A percentile compares a stretch with the other conserved stretches of the same genome.
These are phyloP conservation scores for Nomada lathburiana DNA, from an alignment of 2,888 invertebrate genomes.

Conservation along the genomic window DNA sequence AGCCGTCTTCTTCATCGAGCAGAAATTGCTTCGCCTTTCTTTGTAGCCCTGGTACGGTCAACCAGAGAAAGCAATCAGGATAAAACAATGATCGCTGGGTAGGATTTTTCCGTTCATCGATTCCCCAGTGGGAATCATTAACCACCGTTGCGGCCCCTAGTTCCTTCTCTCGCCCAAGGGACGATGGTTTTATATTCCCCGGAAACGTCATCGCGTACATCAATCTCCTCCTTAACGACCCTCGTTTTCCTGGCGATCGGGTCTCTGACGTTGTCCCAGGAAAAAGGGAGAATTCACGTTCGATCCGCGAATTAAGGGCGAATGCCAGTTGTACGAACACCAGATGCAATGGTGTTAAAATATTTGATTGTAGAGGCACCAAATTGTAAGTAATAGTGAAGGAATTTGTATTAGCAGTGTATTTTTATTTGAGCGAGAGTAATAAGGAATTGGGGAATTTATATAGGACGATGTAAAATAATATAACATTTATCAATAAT, in stretches of 20 bases:
- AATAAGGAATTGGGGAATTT: too few species aligned
- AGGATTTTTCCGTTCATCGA: conserved; percentile 45
- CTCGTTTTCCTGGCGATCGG: conserved; percentile 50
- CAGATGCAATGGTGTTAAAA: conserved; percentile 1
- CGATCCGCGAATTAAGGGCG: conserved; percentile 48
- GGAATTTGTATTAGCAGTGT: too few species aligned
- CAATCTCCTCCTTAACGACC: conserved; percentile 47
- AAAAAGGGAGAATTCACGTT: conserved; percentile 8
- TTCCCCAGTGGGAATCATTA: conserved; percentile 44
- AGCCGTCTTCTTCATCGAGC: conserved; percentile 11
- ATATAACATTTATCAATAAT: too few species aligned
- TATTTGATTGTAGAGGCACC: background rate
- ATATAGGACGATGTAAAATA: too few species aligned
- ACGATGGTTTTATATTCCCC: conserved; percentile 53
- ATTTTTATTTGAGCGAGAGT: too few species aligned
- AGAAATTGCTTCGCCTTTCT: conserved; percentile 22
- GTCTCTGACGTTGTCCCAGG: conserved; percentile 8
- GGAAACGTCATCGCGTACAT: conserved; percentile 49
- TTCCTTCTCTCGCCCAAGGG: conserved; percentile 2
- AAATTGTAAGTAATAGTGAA: too few species aligned
- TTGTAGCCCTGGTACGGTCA: background rate
- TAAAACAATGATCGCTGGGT: conserved; percentile 51
- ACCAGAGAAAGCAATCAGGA: conserved; percentile 33
- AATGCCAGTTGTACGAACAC: conserved; percentile 2
- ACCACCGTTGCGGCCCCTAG: conserved; percentile 21